Percentiles rank a stretch among this genome's conserved stretches.
These are phyloP conservation scores for Sebastes fasciatus DNA, from an alignment of 2,113 vertebrate genomes.

Conservation along the genomic window DNA sequence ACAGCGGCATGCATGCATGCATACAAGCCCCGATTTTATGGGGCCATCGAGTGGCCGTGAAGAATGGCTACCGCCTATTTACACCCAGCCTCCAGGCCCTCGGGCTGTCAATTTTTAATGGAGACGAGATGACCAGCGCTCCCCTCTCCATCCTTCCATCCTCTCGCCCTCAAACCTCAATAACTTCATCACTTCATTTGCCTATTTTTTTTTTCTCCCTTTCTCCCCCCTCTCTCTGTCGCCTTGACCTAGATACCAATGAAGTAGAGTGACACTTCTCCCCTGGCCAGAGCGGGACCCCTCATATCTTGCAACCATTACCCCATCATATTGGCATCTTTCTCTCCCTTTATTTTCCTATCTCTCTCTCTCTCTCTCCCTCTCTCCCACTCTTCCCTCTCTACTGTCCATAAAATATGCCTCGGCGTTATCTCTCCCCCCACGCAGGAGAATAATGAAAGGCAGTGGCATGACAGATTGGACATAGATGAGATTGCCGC, in stretches of 20 bases:
- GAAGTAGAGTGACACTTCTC: slow-evolving; percentile 84
- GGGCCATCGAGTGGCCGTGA: slow-evolving; percentile 64
- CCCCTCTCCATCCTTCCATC: slow-evolving; percentile 47
- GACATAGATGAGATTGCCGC: slow-evolving; percentile 86
- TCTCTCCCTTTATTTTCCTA: slow-evolving; percentile 53
- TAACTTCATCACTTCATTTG: slow-evolving; percentile 82
- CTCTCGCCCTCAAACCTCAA: slow-evolving; percentile 60
- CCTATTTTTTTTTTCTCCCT: slow-evolving; percentile 63
- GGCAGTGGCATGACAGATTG: slow-evolving; percentile 90
- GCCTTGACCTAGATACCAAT: slow-evolving; percentile 88
- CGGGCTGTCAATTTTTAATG: slow-evolving; percentile 71
- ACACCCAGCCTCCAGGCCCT: slow-evolving; percentile 52
- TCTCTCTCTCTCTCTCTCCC: slow-evolving; percentile 43
- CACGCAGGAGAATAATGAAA: slow-evolving; percentile 87
- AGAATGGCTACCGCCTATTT: slow-evolving; percentile 66
- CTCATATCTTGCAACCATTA: slow-evolving; percentile 57
- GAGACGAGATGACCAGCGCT: slow-evolving; percentile 67
- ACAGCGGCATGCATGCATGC: slow-evolving; percentile 59
- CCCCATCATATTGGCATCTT: slow-evolving; percentile 68
- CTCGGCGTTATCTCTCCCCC: slow-evolving; percentile 82
- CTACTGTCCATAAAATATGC: slow-evolving; percentile 89
- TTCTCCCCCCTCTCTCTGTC: slow-evolving; percentile 63
- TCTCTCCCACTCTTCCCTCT: slow-evolving; percentile 52
- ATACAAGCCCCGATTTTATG: slow-evolving; percentile 63
- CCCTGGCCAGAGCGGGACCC: slow-evolving; percentile 82